A percentile compares a stretch with the other conserved stretches of the same genome.
Conservation (phyloP, 2,888 invertebrate genomes). For the Trachelus stipa region DNA sequence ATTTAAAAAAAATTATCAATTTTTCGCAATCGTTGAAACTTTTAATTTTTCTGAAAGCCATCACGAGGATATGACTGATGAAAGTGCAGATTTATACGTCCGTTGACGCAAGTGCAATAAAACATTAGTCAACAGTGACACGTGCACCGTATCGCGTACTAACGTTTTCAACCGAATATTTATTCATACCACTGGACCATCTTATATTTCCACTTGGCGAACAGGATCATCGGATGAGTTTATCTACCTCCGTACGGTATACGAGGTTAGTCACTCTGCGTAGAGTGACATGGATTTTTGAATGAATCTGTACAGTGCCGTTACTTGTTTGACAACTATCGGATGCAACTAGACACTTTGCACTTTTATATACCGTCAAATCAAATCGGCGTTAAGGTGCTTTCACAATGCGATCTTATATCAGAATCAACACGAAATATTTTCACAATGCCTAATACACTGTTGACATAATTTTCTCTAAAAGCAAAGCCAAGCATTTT, state of each 20-base stretch:
- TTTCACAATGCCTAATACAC: neutral
- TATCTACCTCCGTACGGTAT: neutral
- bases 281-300: neutral
- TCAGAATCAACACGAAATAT: neutral
- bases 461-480: neutral
- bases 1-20: constrained; percentile 19
- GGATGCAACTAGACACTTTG: neutral
- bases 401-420: neutral
- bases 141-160: neutral
- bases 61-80: neutral
- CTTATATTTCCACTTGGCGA: neutral
- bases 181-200: neutral
- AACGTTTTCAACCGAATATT: neutral
- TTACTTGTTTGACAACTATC: neutral
- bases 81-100: neutral
- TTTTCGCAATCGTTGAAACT: neutral
- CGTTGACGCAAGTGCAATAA: neutral
- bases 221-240: neutral
- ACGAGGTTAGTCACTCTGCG: neutral
- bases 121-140: neutral
- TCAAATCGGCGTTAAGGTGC: neutral
- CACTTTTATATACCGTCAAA: neutral
- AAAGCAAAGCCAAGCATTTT: neutral
- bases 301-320: neutral
- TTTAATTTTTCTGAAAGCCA: neutral